Percentiles rank a stretch among this genome's conserved stretches.
These are phyloP conservation scores for Brassicogethes aeneus DNA, from an alignment of 2,888 invertebrate species.

Conservation along the genomic window DNA sequence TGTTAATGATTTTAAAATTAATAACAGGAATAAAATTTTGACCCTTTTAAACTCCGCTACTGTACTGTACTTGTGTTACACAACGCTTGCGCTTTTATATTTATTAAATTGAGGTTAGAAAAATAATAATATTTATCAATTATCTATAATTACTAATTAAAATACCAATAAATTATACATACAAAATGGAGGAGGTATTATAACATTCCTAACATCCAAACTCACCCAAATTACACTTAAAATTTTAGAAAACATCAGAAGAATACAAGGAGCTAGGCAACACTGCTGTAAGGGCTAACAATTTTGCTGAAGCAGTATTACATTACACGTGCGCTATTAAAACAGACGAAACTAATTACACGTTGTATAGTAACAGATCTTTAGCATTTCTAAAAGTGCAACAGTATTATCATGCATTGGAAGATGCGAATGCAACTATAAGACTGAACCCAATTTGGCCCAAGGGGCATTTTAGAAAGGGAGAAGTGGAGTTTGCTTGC, in stretches of 20 bases:
- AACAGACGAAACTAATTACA: conserved; percentile 58
- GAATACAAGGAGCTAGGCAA: conserved; percentile 66
- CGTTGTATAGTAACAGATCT: conserved; percentile 72
- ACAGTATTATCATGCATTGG: conserved; percentile 65
- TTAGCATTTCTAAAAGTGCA: conserved; percentile 69
- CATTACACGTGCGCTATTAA: conserved; percentile 75
- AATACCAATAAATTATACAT: too few species aligned
- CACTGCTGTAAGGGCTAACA: conserved; percentile 61
- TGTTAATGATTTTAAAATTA: too few species aligned
- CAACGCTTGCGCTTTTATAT: too few species aligned
- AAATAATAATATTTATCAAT: conserved; percentile 6
- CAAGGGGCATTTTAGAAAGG: conserved; percentile 69
- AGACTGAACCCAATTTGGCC: conserved; percentile 68
- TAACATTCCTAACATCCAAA: too few species aligned
- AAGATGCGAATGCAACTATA: conserved; percentile 71
- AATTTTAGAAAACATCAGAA: conserved; percentile 42
- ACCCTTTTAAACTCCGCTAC: too few species aligned
- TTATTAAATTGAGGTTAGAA: conserved; percentile 7
- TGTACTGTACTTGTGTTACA: too few species aligned
- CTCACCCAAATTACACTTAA: not conserved
- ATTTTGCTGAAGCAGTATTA: conserved; percentile 66
- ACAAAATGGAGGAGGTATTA: not conserved
- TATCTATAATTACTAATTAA: conserved; percentile 2
- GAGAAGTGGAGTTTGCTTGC: conserved; percentile 62
- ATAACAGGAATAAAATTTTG: too few species aligned